Evolutionary conservation across 2,797 vertebrate species (phyloP), one percentile per base, ranked within the genome.

Genomic region (Microchirus variegatus): DNA sequence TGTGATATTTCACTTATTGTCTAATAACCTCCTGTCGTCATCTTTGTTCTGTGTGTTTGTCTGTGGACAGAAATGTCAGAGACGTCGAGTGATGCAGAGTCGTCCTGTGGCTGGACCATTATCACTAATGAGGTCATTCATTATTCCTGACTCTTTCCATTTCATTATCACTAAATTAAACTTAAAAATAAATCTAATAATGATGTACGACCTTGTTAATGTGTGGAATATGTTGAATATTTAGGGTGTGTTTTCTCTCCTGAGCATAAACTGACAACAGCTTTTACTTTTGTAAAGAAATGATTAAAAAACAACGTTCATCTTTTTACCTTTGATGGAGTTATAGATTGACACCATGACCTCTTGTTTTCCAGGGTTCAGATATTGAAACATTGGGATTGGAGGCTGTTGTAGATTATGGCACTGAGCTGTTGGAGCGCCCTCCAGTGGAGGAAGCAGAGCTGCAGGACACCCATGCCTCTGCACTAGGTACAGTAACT

Each of bases 31-130:
- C 31, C 7, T 40, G 12, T 14, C 12, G 3, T 42, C 5, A 15
- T 14, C 12, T 42, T 5, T 42, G 12, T 14, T 0, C 41, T 15
- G 6, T 42, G 5, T 42, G 40, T 41, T 9, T 12, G 61, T 54
- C 12, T 59, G 52, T 51, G 63, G 46, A 52, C 53, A 63, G 69
- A 75, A 57, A 91, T 99, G 97, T 97, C 97, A 51, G 96, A 95
- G 81, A 95, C 91, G 67, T 98, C 95, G 47, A 98, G 96, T 81
- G 97, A 99, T 83, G 91, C 96, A 4, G 97, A 99, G 85, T 98
- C 96, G 0, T 98, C 97, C 42, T 97, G 96, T 80, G 97, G 96
- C 64, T 99, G 97, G 97, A 99, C 96, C 47, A 95, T 98, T 74
- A 95, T 99, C 78, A 96, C 93, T 76, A 95, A 97, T 81, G 97